Base-by-base conservation (phyloP, 2,888 invertebrate genomes). In the Lacanobia wlatinum region DNA sequence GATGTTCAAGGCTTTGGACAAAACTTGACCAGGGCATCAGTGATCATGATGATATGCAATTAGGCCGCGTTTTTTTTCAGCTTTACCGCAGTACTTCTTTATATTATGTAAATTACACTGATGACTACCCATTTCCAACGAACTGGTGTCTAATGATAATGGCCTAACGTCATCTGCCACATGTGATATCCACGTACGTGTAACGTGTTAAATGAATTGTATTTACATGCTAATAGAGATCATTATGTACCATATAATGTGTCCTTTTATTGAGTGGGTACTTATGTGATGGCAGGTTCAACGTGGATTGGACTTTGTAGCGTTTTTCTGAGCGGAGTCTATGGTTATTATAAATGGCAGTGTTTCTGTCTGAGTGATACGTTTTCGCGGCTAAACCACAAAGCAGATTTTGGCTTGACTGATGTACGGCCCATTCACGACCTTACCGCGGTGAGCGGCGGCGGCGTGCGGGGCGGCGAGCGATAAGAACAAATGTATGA, bases 141-240 rank as follows among this genome's bases (percentile, higher is more conserved):
- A 50, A 71, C 48, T 61, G n/a, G 50, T 46, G 53, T 48, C 21
- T 23, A 56, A 76, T 73, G 74, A 48, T 74, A 67, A 76, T 62
- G 43, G 23, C 2, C 6, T 16, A 65, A 21, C 52, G 75, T 65
- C 77, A 76, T 65, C 48, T 12, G 56, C 43, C 62, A 78, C 50
- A 70, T 59, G 64, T 48, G 28, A 59, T 23, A 70, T 28, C 6
- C 52, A 55, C 34, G 56, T 43, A 43, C 34, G 14, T 21, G 48
- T 16, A n/a, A 34, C 59, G 63, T 81, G 60, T 50, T 46, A 52
- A 28, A 16, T 78, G 23, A 7, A 23, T 53, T 12, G 23, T 78
- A 71, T 82, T 78, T 55, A 62, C 58, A 78, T 70, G 65, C 38
- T 55, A 82, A 78, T 78, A 52, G 18, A 43, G 21, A 10, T 1